Conservation (phyloP, 2,797 vertebrate species). For the Philypnodon macrostomus region DNA sequence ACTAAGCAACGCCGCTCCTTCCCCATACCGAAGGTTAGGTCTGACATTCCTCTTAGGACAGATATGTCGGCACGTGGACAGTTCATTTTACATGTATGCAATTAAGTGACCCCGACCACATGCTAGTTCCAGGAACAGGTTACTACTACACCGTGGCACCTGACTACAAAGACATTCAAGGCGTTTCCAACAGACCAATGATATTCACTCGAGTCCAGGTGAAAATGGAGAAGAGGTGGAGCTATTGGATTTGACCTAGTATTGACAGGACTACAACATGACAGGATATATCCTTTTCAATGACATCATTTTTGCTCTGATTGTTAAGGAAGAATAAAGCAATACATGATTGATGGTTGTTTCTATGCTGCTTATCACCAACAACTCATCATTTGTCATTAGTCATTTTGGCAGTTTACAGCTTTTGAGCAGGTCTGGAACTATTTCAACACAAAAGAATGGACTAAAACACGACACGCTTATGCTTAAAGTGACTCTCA, state of each 20-base stretch:
- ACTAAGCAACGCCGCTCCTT: slow-evolving; percentile 25
- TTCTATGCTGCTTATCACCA: too few relatives aligned
- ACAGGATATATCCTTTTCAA: too few relatives aligned
- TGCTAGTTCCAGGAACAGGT: slow-evolving; percentile 1
- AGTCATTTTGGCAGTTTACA: too few relatives aligned
- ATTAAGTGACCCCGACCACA: background rate
- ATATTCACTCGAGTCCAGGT: background rate
- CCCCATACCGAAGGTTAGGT: slow-evolving; percentile 22
- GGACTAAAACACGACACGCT: too few relatives aligned
- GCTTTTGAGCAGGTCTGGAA: too few relatives aligned
- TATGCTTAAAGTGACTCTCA: too few relatives aligned
- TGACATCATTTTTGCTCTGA: too few relatives aligned
- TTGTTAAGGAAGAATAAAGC: too few relatives aligned
- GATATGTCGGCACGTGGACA: background rate
- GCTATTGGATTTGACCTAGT: background rate
- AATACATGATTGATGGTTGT: too few relatives aligned
- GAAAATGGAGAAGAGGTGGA: background rate
- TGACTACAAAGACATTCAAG: background rate
- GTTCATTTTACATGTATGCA: slow-evolving; percentile 8
- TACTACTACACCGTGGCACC: background rate
- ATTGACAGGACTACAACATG: background rate
- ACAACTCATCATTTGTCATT: too few relatives aligned
- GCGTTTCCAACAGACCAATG: slow-evolving; percentile 4
- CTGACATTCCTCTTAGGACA: slow-evolving; percentile 18
- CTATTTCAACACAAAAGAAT: too few relatives aligned